Conservation (phyloP, 2,888 invertebrate species). For the Drosophila neotestacea region DNA sequence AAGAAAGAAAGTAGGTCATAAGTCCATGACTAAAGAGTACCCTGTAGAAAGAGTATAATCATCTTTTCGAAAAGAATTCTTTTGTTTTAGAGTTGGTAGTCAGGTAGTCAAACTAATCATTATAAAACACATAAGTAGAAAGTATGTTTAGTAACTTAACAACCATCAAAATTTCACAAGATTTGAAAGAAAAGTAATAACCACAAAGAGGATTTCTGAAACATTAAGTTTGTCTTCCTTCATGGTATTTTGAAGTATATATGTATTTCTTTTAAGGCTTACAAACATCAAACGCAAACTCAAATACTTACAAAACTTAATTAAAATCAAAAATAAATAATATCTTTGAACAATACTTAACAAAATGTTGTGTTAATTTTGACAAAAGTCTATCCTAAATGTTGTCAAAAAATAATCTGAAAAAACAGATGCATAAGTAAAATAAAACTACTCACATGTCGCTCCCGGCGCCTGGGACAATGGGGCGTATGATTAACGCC, state of each 20-base stretch:
- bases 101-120: too few species aligned
- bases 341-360: neutral
- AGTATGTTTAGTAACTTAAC: too few species aligned
- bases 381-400: slow-evolving; percentile 9
- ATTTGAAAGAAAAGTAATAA: too few species aligned
- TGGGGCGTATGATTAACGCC: slow-evolving; percentile 75
- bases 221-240: neutral
- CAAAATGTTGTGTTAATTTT: slow-evolving; percentile 35
- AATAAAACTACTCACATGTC: slow-evolving; percentile 47
- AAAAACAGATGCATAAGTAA: slow-evolving; percentile 23
- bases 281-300: neutral
- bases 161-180: too few species aligned
- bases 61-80: too few species aligned
- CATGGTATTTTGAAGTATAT: neutral
- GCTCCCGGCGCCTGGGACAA: slow-evolving; percentile 33
- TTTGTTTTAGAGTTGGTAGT: too few species aligned
- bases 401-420: slow-evolving; percentile 20
- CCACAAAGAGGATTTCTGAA: neutral
- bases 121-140: too few species aligned
- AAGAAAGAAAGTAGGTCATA: neutral
- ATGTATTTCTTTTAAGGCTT: neutral
- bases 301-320: neutral
- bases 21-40: neutral
- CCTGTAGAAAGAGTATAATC: neutral
- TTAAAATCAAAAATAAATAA: neutral